phyloP scores from a whole-genome alignment of 2,888 invertebrate species.

The Drosophila yooni region DNA sequence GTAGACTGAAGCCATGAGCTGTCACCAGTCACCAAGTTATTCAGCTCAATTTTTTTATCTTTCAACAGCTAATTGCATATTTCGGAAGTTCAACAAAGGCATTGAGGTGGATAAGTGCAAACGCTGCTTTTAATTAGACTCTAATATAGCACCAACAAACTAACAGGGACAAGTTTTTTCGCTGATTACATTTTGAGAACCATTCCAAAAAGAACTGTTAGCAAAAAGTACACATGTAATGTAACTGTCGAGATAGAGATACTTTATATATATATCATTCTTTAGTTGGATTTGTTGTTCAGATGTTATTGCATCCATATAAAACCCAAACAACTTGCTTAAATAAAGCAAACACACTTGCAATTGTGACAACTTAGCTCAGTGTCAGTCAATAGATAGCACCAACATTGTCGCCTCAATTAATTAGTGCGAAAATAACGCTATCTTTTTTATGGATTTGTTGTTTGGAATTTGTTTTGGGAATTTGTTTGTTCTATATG shows the following conservation, averaged over 20 bases:
- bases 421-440: background rate
- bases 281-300: slow-evolving; percentile 23
- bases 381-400: slow-evolving; percentile 48
- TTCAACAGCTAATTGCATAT: slow-evolving; percentile 59
- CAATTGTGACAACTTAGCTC: slow-evolving; percentile 43
- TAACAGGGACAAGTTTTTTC: background rate
- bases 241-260: slow-evolving; percentile 1
- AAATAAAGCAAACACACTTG: slow-evolving; percentile 44
- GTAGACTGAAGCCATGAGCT: slow-evolving; percentile 37
- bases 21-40: slow-evolving; percentile 49
- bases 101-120: slow-evolving; percentile 46
- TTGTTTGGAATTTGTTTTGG: background rate
- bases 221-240: background rate
- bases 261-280: slow-evolving; percentile 21
- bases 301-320: slow-evolving; percentile 35
- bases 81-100: slow-evolving; percentile 65
- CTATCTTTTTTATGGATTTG: background rate
- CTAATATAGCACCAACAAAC: slow-evolving; percentile 18
- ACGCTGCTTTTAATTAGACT: slow-evolving; percentile 64
- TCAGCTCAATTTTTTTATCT: slow-evolving; percentile 32
- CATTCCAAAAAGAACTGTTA: slow-evolving; percentile 19
- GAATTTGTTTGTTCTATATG: background rate
- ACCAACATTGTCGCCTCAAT: background rate
- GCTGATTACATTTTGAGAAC: slow-evolving; percentile 26
- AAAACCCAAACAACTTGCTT: slow-evolving; percentile 52